These are phyloP conservation scores for Athalia cordata DNA, from an alignment of 2,888 invertebrate species.

Conservation along the genomic window DNA sequence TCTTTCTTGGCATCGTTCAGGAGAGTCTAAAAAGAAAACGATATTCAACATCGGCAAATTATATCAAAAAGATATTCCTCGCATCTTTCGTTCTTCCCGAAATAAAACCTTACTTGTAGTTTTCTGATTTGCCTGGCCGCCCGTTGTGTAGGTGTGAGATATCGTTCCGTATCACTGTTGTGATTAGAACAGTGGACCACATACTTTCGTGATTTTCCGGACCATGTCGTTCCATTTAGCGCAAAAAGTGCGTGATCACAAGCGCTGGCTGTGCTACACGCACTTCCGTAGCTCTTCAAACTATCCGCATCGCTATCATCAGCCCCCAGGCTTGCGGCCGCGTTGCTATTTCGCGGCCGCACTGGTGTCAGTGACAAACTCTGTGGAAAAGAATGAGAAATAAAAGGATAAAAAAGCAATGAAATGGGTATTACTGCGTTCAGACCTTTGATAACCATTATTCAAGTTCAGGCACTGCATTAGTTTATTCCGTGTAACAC, in stretches of 20 bases:
- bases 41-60: neutral
- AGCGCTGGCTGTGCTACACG: constrained; percentile 84
- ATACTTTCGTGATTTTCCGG: constrained; percentile 78
- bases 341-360: constrained; percentile 63
- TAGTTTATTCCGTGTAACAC: neutral
- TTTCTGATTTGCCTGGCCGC: constrained; percentile 88
- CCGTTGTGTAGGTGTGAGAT: constrained; percentile 91
- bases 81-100: neutral
- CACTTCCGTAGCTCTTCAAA: constrained; percentile 86
- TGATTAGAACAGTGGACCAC: constrained; percentile 91
- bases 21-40: constrained; percentile 74
- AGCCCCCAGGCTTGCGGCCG: constrained; percentile 66
- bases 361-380: constrained; percentile 71
- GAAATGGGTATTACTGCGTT: no score
- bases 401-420: constrained; percentile 6
- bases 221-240: constrained; percentile 78
- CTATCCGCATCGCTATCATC: constrained; percentile 84
- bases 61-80: constrained; percentile 2
- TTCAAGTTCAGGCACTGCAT: neutral
- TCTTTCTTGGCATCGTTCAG: constrained; percentile 85
- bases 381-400: constrained; percentile 54
- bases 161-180: constrained; percentile 86
- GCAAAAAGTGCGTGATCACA: constrained; percentile 90
- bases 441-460: neutral
- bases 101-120: constrained; percentile 73